phyloP scores from a whole-genome alignment of 2,113 vertebrate genomes.

The Jacana jacana region DNA sequence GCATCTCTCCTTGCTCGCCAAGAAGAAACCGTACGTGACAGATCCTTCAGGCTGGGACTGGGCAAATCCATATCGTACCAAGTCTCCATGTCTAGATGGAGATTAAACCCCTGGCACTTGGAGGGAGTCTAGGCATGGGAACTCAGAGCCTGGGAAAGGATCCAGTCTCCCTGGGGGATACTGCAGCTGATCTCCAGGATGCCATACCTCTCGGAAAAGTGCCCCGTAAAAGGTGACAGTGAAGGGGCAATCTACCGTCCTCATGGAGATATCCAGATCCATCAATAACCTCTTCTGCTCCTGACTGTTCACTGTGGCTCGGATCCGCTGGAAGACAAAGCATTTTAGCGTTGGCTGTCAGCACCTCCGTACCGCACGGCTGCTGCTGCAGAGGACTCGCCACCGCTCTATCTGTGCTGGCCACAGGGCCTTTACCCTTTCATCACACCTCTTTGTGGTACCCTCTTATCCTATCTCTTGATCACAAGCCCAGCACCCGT shows the following conservation, averaged over 20 bases:
- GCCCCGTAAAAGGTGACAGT: slow-evolving; percentile 96
- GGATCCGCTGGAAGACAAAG: slow-evolving; percentile 81
- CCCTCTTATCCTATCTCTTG: neutral
- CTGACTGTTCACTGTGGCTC: slow-evolving; percentile 94
- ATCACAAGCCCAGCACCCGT: neutral
- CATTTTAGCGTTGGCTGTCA: neutral
- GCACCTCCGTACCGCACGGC: neutral
- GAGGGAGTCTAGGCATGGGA: neutral
- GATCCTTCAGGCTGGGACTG: neutral
- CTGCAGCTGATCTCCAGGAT: neutral
- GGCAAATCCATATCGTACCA: neutral
- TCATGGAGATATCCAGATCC: slow-evolving; percentile 97
- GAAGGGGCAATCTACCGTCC: slow-evolving; percentile 94
- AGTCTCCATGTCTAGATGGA: neutral
- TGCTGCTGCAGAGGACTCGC: neutral
- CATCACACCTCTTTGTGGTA: neutral
- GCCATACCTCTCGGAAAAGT: slow-evolving; percentile 90
- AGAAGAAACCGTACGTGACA: neutral
- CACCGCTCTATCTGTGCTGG: neutral
- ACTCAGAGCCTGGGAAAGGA: no score
- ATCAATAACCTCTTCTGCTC: slow-evolving; percentile 96
- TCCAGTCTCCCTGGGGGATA: neutral
- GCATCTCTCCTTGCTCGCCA: fast-evolving
- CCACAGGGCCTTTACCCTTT: neutral
- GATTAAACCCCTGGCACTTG: neutral